A percentile compares a stretch with the other conserved stretches of the same genome.
These are phyloP conservation scores for Eriocheir sinensis DNA, from an alignment of 1,140 invertebrate genomes.

Conservation along the genomic window DNA sequence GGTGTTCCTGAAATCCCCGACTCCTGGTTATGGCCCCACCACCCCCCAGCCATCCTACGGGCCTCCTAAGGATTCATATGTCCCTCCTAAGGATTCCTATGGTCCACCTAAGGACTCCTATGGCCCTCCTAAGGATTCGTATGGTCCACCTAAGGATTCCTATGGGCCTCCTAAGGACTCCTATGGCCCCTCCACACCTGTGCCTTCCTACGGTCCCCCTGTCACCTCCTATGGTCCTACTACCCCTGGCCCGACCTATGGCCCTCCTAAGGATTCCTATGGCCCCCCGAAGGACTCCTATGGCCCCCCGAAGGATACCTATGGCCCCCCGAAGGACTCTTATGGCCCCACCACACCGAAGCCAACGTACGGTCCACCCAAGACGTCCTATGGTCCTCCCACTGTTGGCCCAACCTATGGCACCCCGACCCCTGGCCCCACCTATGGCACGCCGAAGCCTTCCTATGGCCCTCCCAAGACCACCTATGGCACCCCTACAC, in stretches of 20 bases:
- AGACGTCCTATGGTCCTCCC: not conserved
- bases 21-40: not conserved
- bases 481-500: not conserved
- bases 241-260: too few species aligned
- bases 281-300: too few species aligned
- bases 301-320: not conserved
- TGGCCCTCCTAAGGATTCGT: too few species aligned
- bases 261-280: too few species aligned
- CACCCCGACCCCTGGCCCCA: not conserved
- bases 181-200: too few species aligned
- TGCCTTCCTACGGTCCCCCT: too few species aligned
- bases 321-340: not conserved
- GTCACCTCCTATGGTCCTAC: too few species aligned
- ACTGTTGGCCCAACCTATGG: not conserved
- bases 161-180: too few species aligned
- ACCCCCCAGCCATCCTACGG: not conserved
- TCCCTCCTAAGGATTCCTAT: not conserved
- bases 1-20: not conserved
- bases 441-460: not conserved
- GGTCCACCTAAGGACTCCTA: too few species aligned
- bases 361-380: too few species aligned
- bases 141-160: too few species aligned
- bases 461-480: not conserved
- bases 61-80: not conserved
- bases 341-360: not conserved